A percentile compares a stretch with the other conserved stretches of the same genome.
Evolutionary conservation across 2,888 invertebrate species (phyloP).

Genomic region (Pseudanteris insignis): DNA sequence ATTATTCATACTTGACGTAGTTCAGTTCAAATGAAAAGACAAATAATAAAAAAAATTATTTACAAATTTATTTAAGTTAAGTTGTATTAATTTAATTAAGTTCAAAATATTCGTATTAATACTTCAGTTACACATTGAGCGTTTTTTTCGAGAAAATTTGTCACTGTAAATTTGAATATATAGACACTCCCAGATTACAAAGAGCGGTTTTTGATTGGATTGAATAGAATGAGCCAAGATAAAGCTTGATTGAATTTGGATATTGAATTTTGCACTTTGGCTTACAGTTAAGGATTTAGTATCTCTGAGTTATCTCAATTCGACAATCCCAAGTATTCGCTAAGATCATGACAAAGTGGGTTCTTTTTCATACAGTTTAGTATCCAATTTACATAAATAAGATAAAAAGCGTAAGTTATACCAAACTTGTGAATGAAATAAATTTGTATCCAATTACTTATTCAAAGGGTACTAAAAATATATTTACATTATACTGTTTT

Average conservation of each 20-base stretch:
- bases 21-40: too few relatives aligned
- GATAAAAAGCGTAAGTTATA: conserved; percentile 13
- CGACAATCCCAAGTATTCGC: conserved; percentile 28
- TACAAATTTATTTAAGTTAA: too few relatives aligned
- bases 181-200: conserved; percentile 41
- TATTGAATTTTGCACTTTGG: conserved; percentile 42
- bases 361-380: conserved; percentile 8
- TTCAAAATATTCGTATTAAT: conserved; percentile 14
- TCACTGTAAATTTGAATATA: conserved; percentile 41
- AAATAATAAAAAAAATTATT: too few relatives aligned
- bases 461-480: too few relatives aligned
- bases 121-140: conserved; percentile 25
- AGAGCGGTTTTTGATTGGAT: conserved; percentile 43
- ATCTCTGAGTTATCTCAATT: conserved; percentile 35
- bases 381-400: not conserved
- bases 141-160: conserved; percentile 37
- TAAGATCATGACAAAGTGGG: conserved; percentile 22
- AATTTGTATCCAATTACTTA: not conserved
- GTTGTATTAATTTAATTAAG: too few relatives aligned
- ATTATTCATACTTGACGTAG: too few relatives aligned
- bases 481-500: too few relatives aligned
- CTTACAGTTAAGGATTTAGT: conserved; percentile 38
- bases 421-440: not conserved
- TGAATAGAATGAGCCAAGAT: conserved; percentile 38
- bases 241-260: conserved; percentile 44